Evolutionary conservation across 2,888 invertebrate genomes (phyloP).

Genomic region (Hypomecis atomaria): DNA sequence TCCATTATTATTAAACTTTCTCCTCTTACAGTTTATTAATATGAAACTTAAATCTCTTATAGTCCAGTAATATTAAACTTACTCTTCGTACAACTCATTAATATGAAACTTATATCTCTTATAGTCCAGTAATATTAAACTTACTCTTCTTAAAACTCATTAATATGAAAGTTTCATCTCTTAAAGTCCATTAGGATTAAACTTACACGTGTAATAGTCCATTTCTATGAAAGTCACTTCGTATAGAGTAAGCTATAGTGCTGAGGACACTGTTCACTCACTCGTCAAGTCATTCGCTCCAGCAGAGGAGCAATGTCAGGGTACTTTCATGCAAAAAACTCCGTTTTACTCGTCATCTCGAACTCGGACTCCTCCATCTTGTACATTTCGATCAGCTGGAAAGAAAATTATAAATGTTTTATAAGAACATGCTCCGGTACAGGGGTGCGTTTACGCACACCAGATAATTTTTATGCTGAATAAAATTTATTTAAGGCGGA

Average conservation of each 20-base stretch:
- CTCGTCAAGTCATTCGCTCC: constrained; percentile 70
- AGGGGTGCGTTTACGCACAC: no score
- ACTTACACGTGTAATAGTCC: constrained; percentile 12
- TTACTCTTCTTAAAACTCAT: neutral
- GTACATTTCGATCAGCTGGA: constrained; percentile 95
- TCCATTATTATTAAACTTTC: neutral
- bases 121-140: constrained; percentile 9
- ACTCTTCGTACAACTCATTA: neutral
- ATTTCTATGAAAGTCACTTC: constrained; percentile 2
- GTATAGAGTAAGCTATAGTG: constrained; percentile 33
- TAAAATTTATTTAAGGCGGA: no score
- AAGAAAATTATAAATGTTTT: constrained; percentile 43
- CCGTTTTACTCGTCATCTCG: constrained; percentile 93
- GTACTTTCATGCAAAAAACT: constrained; percentile 93
- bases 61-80: neutral
- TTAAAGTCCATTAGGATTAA: constrained; percentile 6
- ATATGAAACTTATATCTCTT: neutral
- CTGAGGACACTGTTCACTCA: constrained; percentile 66
- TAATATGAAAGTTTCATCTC: constrained; percentile 15
- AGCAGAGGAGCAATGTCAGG: constrained; percentile 76
- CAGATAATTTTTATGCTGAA: no score
- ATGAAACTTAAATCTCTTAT: neutral
- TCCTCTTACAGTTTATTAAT: neutral
- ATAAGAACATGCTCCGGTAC: no score
- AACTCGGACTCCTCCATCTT: constrained; percentile 97